Percentiles rank a stretch among this genome's conserved stretches.
Evolutionary conservation across 2,888 invertebrate genomes (phyloP).

Genomic region (Xanthorhoe spadicearia): DNA sequence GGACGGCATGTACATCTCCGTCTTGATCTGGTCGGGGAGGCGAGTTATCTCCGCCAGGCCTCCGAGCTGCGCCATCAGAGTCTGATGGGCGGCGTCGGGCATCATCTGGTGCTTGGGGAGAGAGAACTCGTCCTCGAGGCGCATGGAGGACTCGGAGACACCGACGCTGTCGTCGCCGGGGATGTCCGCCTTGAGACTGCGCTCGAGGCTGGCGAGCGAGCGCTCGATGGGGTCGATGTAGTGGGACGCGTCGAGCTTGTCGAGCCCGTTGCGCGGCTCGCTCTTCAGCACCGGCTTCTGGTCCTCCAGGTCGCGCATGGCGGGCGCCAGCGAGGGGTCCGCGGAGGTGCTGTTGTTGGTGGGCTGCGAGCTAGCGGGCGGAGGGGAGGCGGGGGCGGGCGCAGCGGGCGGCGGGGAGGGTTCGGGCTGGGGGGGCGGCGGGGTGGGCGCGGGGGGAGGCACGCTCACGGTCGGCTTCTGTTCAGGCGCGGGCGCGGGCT

Average conservation of each 20-base stretch:
- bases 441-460: conserved; percentile 25
- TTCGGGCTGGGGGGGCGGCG: conserved; percentile 50
- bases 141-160: conserved; percentile 76
- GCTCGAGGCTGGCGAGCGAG: conserved; percentile 88
- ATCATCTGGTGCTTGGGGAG: conserved; percentile 71
- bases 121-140: conserved; percentile 78
- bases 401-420: conserved; percentile 46
- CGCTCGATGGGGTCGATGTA: conserved; percentile 89
- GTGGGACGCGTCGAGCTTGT: conserved; percentile 74
- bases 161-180: conserved; percentile 83
- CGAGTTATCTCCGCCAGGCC: conserved; percentile 71
- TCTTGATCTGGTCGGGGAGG: conserved; percentile 71
- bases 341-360: conserved; percentile 45
- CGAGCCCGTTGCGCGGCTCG: conserved; percentile 75
- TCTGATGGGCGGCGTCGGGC: conserved; percentile 71
- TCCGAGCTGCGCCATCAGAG: conserved; percentile 78
- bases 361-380: conserved; percentile 22
- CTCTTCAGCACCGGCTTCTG: conserved; percentile 61
- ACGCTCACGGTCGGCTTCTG: background rate
- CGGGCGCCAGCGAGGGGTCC: conserved; percentile 58
- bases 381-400: conserved; percentile 53
- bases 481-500: conserved; percentile 46
- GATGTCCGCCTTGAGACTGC: conserved; percentile 84
- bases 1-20: conserved; percentile 68
- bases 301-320: conserved; percentile 53